Base-by-base conservation (phyloP, 1,140 invertebrate species). In the Pristionchus pacificus region DNA sequence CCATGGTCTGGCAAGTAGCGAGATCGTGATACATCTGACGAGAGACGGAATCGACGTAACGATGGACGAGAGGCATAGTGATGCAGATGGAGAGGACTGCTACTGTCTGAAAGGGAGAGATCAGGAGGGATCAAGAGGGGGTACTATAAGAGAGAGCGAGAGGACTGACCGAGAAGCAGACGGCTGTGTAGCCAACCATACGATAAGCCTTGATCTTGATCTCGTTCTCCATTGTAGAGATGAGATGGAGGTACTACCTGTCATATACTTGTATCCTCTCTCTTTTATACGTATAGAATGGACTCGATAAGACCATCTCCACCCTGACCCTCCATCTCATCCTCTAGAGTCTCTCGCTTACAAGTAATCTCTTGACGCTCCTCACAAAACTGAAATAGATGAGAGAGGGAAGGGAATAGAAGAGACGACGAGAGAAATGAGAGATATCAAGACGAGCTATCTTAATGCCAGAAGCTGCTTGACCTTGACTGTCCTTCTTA, bases 11-110 rank as follows among this genome's bases (percentile, higher is more conserved):
- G 33, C 71, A 73, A 38, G 62, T n/a, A 32, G n/a, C 24, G 27
- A 72, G 29, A 25, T 73, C 68, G 19, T 62, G 29, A 57, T 70
- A 58, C 55, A 73, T 72, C 57, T 72, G 38, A 29, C 55, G 28
- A 24, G 31, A 29, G 58, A 73, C 68, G 14, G 38, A 28, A 31
- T 73, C 68, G 13, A 73, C 71, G 38, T 73, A 73, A 60, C 70
- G 71, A 66, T 72, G 57, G 15, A 73, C 68, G 27, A 73, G 57
- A 14, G 71, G 71, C 27, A 73, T 24, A 10, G 60, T 60, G 60
- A 60, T 60, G 24, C 60, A 60, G 60, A 60, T 60, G 60, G 60
- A 60, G 24, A 60, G 60, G 13, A 60, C 60, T 13, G 60, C 60
- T 24, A 60, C 60, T 30, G 60, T 19, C 38, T 49, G n/a, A 49